These are phyloP conservation scores for Drosophila navojoa DNA, from an alignment of 1,140 invertebrate species.

Conservation along the genomic window DNA sequence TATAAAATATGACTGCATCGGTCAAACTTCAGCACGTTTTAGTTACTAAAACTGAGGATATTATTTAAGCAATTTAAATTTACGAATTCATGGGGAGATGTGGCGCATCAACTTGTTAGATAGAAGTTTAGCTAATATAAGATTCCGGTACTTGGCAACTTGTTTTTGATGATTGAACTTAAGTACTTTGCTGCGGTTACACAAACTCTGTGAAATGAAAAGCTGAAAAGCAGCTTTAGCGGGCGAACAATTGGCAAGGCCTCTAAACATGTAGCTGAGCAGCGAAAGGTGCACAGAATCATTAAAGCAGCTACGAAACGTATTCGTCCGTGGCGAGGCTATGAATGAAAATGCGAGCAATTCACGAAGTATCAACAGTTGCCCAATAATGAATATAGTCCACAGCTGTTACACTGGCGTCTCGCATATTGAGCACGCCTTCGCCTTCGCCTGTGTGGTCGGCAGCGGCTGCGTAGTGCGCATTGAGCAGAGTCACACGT, in stretches of 20 bases:
- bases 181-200: constrained; percentile 25
- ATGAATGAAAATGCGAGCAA: constrained; percentile 53
- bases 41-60: too few relatives aligned
- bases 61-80: too few relatives aligned
- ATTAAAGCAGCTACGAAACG: constrained; percentile 18
- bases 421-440: not conserved
- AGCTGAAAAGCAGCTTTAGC: not conserved
- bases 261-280: constrained; percentile 3
- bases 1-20: too few relatives aligned
- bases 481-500: constrained; percentile 12
- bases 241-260: not conserved
- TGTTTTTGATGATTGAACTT: not conserved
- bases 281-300: constrained; percentile 16
- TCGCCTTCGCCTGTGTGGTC: not conserved
- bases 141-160: not conserved
- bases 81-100: not conserved
- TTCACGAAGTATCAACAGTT: constrained; percentile 42
- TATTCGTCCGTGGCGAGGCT: constrained; percentile 3
- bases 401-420: constrained; percentile 3
- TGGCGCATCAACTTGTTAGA: not conserved
- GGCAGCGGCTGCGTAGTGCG: constrained; percentile 32
- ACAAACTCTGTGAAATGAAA: not conserved
- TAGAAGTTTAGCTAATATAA: constrained; percentile 3
- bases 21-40: too few relatives aligned
- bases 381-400: constrained; percentile 5